Percentiles rank a stretch among this genome's conserved stretches.
These are phyloP conservation scores for Shargacucullia verbasci DNA, from an alignment of 2,888 invertebrate genomes.

Conservation along the genomic window DNA sequence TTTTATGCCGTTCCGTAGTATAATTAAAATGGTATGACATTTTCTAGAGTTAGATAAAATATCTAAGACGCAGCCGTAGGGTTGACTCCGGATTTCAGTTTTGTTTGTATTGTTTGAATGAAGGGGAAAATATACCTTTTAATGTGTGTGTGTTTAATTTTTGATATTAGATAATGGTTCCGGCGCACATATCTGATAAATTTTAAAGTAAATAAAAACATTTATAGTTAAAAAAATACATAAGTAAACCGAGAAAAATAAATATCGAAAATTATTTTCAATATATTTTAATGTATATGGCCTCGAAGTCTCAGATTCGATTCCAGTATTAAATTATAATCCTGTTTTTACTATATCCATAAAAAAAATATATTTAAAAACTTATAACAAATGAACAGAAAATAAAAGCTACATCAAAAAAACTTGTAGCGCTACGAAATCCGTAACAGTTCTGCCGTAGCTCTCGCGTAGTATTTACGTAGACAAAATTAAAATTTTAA, in stretches of 20 bases:
- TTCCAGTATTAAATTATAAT: too few relatives aligned
- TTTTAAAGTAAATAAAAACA: too few relatives aligned
- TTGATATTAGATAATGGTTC: background rate
- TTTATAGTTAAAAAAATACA: too few relatives aligned
- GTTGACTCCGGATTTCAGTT: slow-evolving; percentile 33
- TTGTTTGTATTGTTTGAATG: slow-evolving; percentile 24
- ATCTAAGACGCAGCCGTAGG: slow-evolving; percentile 62
- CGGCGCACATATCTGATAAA: too few relatives aligned
- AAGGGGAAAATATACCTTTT: background rate
- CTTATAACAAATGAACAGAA: slow-evolving; percentile 1
- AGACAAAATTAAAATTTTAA: slow-evolving; percentile 45
- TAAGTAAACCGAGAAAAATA: too few relatives aligned
- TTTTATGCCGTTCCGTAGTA: slow-evolving; percentile 85
- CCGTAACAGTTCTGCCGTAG: slow-evolving; percentile 47
- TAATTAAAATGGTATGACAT: slow-evolving; percentile 86
- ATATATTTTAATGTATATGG: too few relatives aligned
- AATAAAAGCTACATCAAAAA: slow-evolving; percentile 32
- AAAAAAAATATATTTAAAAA: too few relatives aligned
- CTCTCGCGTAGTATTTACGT: slow-evolving; percentile 42
- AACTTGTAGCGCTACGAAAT: slow-evolving; percentile 50
- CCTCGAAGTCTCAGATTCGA: too few relatives aligned
- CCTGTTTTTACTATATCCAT: too few relatives aligned
- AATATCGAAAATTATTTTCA: too few relatives aligned
- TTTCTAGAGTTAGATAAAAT: slow-evolving; percentile 78
- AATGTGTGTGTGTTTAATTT: background rate